Conservation (phyloP, 2,888 invertebrate genomes). For the Volucella zonaria region DNA sequence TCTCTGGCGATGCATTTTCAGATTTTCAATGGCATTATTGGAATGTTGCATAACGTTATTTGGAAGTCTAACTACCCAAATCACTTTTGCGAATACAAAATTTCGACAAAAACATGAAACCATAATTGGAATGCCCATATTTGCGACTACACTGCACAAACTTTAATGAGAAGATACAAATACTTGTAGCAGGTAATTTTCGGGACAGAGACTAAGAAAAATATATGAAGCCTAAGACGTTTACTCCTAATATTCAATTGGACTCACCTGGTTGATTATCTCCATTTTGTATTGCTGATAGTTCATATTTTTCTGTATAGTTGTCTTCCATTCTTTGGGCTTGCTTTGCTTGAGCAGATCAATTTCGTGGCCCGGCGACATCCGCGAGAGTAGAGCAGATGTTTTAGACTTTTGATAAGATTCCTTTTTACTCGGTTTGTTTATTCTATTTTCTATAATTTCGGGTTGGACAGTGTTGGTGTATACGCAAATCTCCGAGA, state of each 20-base stretch:
- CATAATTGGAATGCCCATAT: not conserved
- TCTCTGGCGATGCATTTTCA: not conserved
- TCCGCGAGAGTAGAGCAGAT: constrained; percentile 35
- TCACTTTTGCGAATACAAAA: not conserved
- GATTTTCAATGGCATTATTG: not conserved
- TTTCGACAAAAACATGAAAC: constrained; percentile 3
- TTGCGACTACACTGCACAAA: not conserved
- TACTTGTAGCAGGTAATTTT: too few relatives aligned
- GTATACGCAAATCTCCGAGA: constrained; percentile 33
- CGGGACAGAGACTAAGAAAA: too few relatives aligned
- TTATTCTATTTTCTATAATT: constrained; percentile 44
- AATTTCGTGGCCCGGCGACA: constrained; percentile 75
- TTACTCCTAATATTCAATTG: not conserved
- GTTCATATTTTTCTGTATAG: constrained; percentile 74
- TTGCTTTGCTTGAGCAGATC: constrained; percentile 78
- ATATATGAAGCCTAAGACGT: too few relatives aligned
- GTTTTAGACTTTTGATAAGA: constrained; percentile 30
- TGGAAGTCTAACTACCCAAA: not conserved
- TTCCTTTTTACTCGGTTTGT: constrained; percentile 2
- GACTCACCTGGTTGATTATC: constrained; percentile 81
- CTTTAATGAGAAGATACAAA: too few relatives aligned
- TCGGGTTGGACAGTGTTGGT: constrained; percentile 38
- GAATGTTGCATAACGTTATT: constrained; percentile 38
- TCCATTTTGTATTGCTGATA: constrained; percentile 81
- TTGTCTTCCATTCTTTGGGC: constrained; percentile 76